Conservation (phyloP, 2,888 invertebrate genomes). For the Bombyx huttoni region DNA sequence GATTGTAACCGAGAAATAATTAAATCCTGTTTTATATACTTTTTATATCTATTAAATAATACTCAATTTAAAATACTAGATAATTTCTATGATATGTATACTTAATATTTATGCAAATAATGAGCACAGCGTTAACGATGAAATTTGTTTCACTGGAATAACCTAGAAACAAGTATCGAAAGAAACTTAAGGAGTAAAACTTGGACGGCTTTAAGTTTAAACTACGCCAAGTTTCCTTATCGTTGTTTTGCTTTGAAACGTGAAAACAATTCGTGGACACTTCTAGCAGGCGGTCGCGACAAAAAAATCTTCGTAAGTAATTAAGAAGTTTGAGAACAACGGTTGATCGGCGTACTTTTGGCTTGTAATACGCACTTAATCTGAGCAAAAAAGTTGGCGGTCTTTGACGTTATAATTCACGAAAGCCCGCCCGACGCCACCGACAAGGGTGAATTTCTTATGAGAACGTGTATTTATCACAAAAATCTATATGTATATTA, state of each 20-base stretch:
- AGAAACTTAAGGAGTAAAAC: not conserved
- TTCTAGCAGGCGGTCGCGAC: slow-evolving; percentile 27
- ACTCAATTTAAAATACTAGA: too few relatives aligned
- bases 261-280: slow-evolving; percentile 34
- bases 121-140: not conserved
- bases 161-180: not conserved
- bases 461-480: slow-evolving; percentile 50
- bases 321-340: slow-evolving; percentile 56
- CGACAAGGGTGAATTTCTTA: slow-evolving; percentile 59
- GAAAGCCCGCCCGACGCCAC: slow-evolving; percentile 35
- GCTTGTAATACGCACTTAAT: slow-evolving; percentile 62
- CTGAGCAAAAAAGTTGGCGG: slow-evolving; percentile 54
- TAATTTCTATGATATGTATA: too few relatives aligned
- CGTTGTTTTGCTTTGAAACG: slow-evolving; percentile 28
- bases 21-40: too few relatives aligned
- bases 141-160: not conserved
- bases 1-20: too few relatives aligned
- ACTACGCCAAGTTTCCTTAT: slow-evolving; percentile 32
- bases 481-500: slow-evolving; percentile 41
- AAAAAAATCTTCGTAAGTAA: slow-evolving; percentile 49
- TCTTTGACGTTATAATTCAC: slow-evolving; percentile 57
- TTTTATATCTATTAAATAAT: too few relatives aligned
- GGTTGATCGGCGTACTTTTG: slow-evolving; percentile 59
- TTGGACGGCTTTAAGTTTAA: slow-evolving; percentile 5
- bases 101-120: not conserved